A percentile compares a stretch with the other conserved stretches of the same genome.
These are phyloP conservation scores for Oryzias sinensis DNA, from an alignment of 2,797 vertebrate genomes.

Conservation along the genomic window DNA sequence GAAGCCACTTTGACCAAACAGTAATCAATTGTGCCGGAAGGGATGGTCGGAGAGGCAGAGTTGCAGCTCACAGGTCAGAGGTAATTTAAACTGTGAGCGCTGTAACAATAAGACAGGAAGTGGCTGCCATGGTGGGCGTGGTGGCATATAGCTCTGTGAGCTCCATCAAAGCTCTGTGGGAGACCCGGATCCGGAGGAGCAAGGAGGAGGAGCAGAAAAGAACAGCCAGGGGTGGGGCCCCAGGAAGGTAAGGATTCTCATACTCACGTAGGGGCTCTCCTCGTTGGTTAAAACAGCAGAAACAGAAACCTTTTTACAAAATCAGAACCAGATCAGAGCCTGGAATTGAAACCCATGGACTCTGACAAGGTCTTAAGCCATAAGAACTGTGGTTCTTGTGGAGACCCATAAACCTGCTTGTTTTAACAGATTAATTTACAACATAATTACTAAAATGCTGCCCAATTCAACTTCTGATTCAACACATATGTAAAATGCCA, in stretches of 20 bases:
- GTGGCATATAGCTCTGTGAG: slow-evolving; percentile 77
- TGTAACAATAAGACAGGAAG: slow-evolving; percentile 39
- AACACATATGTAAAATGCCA: too few relatives aligned
- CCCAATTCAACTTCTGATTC: too few relatives aligned
- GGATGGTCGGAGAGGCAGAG: background rate
- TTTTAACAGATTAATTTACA: too few relatives aligned
- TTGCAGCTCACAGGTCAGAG: slow-evolving; percentile 27
- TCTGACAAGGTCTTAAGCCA: too few relatives aligned
- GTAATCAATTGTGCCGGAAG: background rate
- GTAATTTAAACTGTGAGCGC: slow-evolving; percentile 9
- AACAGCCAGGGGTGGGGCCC: background rate
- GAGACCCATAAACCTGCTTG: too few relatives aligned
- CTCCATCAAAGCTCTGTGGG: slow-evolving; percentile 89
- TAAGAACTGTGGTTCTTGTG: too few relatives aligned
- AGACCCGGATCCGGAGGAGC: slow-evolving; percentile 84
- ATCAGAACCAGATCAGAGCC: too few relatives aligned
- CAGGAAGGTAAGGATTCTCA: slow-evolving; percentile 40
- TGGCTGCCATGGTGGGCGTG: slow-evolving; percentile 78
- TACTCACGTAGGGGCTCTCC: background rate
- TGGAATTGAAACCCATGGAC: too few relatives aligned
- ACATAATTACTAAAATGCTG: too few relatives aligned
- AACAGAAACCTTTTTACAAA: too few relatives aligned
- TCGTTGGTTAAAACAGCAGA: background rate
- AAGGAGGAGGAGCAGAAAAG: slow-evolving; percentile 49
- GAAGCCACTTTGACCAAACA: background rate